Evolutionary conservation across 2,797 vertebrate genomes (phyloP), one percentile per base, ranked within the genome.

Genomic region (Oreortyx pictus): DNA sequence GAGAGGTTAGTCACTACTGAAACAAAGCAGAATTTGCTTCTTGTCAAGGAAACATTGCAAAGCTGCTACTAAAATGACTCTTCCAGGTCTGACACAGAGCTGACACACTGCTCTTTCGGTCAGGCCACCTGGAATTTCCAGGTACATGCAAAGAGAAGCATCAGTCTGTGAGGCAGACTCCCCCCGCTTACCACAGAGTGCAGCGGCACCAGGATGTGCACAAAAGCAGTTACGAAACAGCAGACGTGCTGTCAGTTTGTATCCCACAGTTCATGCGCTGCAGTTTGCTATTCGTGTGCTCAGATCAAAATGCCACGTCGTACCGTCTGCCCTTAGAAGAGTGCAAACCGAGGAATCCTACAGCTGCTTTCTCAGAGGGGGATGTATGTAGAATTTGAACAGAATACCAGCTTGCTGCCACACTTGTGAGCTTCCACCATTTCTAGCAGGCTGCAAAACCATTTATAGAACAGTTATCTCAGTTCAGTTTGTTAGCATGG

Each of bases 361-460:
- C 90, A 94, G 94, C 91, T 93, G 93, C 86, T 82, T 67, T 93
- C 94, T 95, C 91, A 89, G 83, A 77, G 86, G 78, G 59, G 88
- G 91, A 83, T 76, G 74, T 76, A 57, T 29, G 37, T 37, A 84
- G 62, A 87, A 71, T 44, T 82, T 73, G 31, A 75, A 61, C 10
- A 29, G 68, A 90, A 90, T 16, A 29, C 17, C 77, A 82, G 65
- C 61, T 92, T 84, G 80, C 91, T 88, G 73, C 89, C 74, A 82
- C 94, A 94, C 89, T 95, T 94, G 94, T 85, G 89, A 73, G 64
- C 31, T 77, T 86, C 49, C 39, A 1, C 70, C 64, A 64, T 74
- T 86, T 91, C 83, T 70, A 89, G 90, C 65, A 88, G 88, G 46
- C 77, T 90, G 66, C 52, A 88, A 88, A 81, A 61, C 57, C 86